phyloP scores from a whole-genome alignment of 2,797 vertebrate species.

The Steatocranus sp. region DNA sequence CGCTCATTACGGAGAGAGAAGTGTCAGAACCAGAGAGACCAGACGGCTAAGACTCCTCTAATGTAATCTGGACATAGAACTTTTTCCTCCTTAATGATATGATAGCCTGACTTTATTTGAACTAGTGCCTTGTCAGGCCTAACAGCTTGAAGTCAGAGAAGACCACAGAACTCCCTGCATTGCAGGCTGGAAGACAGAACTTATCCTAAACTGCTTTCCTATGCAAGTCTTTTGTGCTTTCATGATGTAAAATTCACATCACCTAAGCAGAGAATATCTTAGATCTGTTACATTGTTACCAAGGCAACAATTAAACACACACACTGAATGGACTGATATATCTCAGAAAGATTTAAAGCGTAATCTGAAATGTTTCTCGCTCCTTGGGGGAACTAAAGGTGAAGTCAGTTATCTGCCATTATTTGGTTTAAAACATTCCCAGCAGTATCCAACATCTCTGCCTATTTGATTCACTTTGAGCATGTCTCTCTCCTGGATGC shows the following conservation, averaged over 20 bases:
- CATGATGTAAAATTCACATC: constrained; percentile 18
- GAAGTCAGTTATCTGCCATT: constrained; percentile 72
- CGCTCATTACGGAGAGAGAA: constrained; percentile 80
- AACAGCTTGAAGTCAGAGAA: constrained; percentile 58
- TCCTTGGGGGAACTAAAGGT: constrained; percentile 66
- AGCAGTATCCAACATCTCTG: constrained; percentile 72
- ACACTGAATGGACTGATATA: constrained; percentile 26
- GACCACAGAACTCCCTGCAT: constrained; percentile 17
- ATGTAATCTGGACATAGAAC: constrained; percentile 81
- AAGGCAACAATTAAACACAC: constrained; percentile 61
- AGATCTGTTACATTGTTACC: constrained; percentile 17
- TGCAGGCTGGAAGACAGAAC: constrained; percentile 13
- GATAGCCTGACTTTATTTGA: constrained; percentile 73
- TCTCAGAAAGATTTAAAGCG: constrained; percentile 46
- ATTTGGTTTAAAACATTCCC: constrained; percentile 77
- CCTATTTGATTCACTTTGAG: constrained; percentile 77
- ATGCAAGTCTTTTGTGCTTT: constrained; percentile 36
- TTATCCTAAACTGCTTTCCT: constrained; percentile 21
- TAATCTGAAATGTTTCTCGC: constrained; percentile 60
- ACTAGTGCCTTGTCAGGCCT: constrained; percentile 69
- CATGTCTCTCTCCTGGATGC: constrained; percentile 72
- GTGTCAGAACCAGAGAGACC: constrained; percentile 74
- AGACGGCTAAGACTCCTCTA: constrained; percentile 69
- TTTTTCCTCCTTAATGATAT: constrained; percentile 77
- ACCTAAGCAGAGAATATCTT: background rate